Evolutionary conservation across 2,888 invertebrate genomes (phyloP), one percentile per base, ranked within the genome.

Genomic region (Brachyptera risi): DNA sequence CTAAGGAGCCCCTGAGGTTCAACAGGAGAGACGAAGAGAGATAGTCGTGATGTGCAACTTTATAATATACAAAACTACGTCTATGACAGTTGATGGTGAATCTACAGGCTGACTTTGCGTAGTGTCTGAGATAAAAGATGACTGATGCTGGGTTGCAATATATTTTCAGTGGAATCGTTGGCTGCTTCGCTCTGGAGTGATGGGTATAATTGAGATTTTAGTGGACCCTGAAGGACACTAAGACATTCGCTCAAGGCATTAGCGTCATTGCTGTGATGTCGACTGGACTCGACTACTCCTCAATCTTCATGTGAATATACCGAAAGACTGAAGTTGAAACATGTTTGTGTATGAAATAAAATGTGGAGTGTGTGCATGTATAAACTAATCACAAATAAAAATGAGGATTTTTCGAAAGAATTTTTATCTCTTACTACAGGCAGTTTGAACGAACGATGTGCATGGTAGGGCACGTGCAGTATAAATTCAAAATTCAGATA

Each of bases 81-180:
- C n/a, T 31, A 11, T 7, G 31, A 31, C 31, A 31, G 31, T 31
- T 31, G 31, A 31, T 11, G 31, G 31, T 31, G 31, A 31, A 5
- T 31, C 7, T 31, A 31, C 31, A 5, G n/a, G n/a, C n/a, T n/a
- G n/a, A n/a, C 5, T 31, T 3, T 17, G 27, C 17, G 37, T 54
- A 37, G 37, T 21, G 35, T 35, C 11, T 37, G 37, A 37, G 54
- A 54, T 54, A 54, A 54, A 54, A 21, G 15, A 19, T 54, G 54
- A 54, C 54, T 37, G 54, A 54, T 54, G 54, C 23, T 54, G 37
- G 17, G 31, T 5, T 35, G 54, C 54, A 37, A n/a, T 37, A 54
- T 54, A 54, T 54, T 54, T 54, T 23, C 35, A 19, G 7, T 35
- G 19, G 44, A 21, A 7, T 31, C 5, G 11, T 7, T 11, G n/a